Evolutionary conservation across 2,888 invertebrate genomes (phyloP).

Genomic region (Eumacrocentrus americanus): DNA sequence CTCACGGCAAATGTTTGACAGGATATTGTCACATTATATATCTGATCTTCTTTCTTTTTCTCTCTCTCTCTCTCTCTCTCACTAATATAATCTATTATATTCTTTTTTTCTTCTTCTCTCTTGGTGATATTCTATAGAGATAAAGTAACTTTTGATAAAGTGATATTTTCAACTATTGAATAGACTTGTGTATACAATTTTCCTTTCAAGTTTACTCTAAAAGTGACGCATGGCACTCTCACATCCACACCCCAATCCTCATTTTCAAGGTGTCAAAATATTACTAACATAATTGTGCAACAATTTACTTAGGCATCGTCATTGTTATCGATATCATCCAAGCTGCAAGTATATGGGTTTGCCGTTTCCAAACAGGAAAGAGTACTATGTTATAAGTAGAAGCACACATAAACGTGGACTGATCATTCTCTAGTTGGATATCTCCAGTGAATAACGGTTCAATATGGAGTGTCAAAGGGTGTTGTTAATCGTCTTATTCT

Average conservation of each 20-base stretch:
- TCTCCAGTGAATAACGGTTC: neutral
- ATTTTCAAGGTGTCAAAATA: slow-evolving; percentile 5
- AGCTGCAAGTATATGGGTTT: neutral
- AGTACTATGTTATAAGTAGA: neutral
- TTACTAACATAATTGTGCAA: slow-evolving; percentile 25
- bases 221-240: neutral
- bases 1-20: slow-evolving; percentile 54
- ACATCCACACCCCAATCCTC: slow-evolving; percentile 21
- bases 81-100: no score
- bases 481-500: neutral
- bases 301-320: slow-evolving; percentile 13
- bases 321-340: neutral
- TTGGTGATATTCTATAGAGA: neutral
- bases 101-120: neutral
- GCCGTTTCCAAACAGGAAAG: neutral
- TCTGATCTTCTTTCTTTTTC: neutral
- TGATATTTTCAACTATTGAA: neutral
- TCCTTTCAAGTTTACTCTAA: slow-evolving; percentile 16
- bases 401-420: no score
- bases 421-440: no score
- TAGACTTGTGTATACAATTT: slow-evolving; percentile 2
- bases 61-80: neutral
- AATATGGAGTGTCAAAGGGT: neutral
- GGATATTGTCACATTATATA: slow-evolving; percentile 39
- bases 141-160: neutral